A percentile compares a stretch with the other conserved stretches of the same genome.
Conservation (phyloP, 2,888 invertebrate species). For the Celastrina argiolus region DNA sequence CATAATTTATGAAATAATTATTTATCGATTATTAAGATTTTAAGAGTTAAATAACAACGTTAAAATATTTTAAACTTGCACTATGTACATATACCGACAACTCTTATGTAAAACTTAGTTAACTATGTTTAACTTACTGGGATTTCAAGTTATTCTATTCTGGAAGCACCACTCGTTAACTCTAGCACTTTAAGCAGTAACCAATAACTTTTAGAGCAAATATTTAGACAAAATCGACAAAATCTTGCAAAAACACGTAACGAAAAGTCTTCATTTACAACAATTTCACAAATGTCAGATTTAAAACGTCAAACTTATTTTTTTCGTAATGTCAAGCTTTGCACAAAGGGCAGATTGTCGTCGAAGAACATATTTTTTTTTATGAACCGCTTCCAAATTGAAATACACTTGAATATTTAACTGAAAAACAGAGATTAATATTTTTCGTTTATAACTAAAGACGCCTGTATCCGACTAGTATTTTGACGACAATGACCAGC, state of each 20-base stretch:
- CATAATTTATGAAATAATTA: neutral
- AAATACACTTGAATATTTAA: neutral
- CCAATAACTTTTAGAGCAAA: neutral
- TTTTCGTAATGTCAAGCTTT: slow-evolving; percentile 23
- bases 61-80: neutral
- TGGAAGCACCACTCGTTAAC: neutral
- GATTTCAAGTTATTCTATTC: neutral
- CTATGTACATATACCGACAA: neutral
- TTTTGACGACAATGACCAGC: slow-evolving; percentile 59
- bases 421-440: neutral
- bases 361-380: neutral
- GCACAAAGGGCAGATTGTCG: neutral
- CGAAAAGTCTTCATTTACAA: neutral
- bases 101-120: neutral
- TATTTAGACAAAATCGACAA: neutral
- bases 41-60: neutral
- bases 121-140: neutral
- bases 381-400: neutral
- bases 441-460: neutral
- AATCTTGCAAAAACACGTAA: neutral
- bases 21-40: neutral
- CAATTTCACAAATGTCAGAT: neutral
- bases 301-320: neutral
- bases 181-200: neutral
- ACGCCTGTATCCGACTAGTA: slow-evolving; percentile 32